Base-by-base conservation (phyloP, 2,113 vertebrate genomes). In the Parotia lawesii region DNA sequence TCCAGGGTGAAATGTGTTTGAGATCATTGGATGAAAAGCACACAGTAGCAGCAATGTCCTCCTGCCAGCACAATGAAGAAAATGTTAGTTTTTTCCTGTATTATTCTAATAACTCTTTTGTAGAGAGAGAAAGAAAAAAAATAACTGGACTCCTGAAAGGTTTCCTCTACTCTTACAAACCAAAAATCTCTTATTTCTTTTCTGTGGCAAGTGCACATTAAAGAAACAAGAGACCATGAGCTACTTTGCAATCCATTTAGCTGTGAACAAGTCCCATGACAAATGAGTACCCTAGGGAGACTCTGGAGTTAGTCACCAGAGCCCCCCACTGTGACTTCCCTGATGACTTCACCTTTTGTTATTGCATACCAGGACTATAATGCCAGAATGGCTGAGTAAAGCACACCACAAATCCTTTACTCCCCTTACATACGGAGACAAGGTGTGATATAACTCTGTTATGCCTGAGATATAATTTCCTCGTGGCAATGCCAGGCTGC, bases 281-380 rank as follows among this genome's bases (percentile, higher is more conserved):
- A 79, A 87, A 92, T 62, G n/a, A 50, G 3, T 65, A 61, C 67
- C 71, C 38, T 53, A 61, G 67, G 56, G 86, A 73, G 11, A 67
- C 28, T 72, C 35, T 71, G 54, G 37, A 67, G 42, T 89, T 90
- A 77, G 82, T 89, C 83, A 93, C 28, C 64, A 86, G 70, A 87
- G 40, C 3, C 24, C 17, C 24, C 20, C 42, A 33, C 33, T 65
- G 66, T 92, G 90, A 70, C 47, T 92, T 47, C 7, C 15, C 38
- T 76, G 51, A 75, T 77, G 92, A 71, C 38, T 90, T 94, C 54
- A 64, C 21, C 21, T 94, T 82, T 60, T 88, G 24, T 89, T 82
- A 56, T 65, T 82, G 40, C 35, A 29, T 37, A 50, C 40, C 44
- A 54, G 56, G n/a, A 54, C 51, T 72, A 6, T n/a, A 93, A 71